Base-by-base conservation (phyloP, 2,113 vertebrate species). In the Plecturocebus donacophilus region DNA sequence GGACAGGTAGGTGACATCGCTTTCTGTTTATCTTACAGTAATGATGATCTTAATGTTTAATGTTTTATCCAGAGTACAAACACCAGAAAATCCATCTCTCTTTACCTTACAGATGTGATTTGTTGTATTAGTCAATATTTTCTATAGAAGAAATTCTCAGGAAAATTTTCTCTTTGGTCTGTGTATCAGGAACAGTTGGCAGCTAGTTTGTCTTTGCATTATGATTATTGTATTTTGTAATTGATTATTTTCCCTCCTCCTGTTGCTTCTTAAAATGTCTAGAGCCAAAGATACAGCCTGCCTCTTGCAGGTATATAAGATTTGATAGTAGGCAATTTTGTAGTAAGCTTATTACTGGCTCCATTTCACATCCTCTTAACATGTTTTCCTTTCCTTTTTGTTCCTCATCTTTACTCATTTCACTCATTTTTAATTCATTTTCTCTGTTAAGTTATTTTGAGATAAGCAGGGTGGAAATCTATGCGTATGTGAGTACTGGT, bases 1-100 rank as follows among this genome's bases (percentile, higher is more conserved):
- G 99, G 99, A 56, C 99, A 99, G 99, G 99, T 99, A 90, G n/a
- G 85, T 40, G 14, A 8, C 5, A 1, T 8, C 27, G 30, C 27
- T 40, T 1, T 75, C 54, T 25, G 4, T 3, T 45, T 80, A 1
- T 32, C 38, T 40, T 32, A 8, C n/a, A 42, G 3, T 47, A 42
- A 2, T 45, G 23, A 23, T 68, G 9, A 54, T 80, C 61, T 83
- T 93, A 70, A 19, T n/a, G 49, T 45, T 47, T 87, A 87, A 40
- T 23, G 19, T 73, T 95, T 91, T 70, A 68, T 64, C 4, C 66
- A 14, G 61, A 79, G 16, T 47, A 32, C 32, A 56, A 30, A 30
- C 32, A 30, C 80, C 3, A 6, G 61, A 73, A 79, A 52, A 19
- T 79, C 27, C 4, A 38, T 47, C 58, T 91, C 19, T 16, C 10